Evolutionary conservation across 2,113 vertebrate species (phyloP).

Genomic region (Ochotona curzoniae): DNA sequence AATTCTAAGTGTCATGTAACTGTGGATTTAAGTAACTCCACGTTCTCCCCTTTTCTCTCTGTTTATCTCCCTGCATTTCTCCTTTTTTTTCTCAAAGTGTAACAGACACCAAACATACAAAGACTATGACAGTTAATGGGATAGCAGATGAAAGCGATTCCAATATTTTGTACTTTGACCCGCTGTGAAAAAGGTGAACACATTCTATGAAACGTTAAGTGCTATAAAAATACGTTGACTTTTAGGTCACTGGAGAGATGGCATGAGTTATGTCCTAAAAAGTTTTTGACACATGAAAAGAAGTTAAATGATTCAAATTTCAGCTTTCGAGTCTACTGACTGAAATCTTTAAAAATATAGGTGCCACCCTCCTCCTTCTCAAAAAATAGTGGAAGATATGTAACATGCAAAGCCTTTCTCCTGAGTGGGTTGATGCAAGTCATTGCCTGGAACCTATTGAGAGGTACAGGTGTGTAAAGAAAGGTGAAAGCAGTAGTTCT

Average conservation of each 20-base stretch:
- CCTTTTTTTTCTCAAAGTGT: not conserved
- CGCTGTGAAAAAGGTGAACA: conserved; percentile 57
- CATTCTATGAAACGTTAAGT: conserved; percentile 45
- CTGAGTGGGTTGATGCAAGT: conserved; percentile 39
- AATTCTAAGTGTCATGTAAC: not conserved
- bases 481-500: conserved; percentile 60
- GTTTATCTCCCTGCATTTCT: not conserved
- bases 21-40: not conserved
- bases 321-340: conserved; percentile 28
- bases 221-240: conserved; percentile 57
- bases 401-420: conserved; percentile 53
- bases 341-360: conserved; percentile 31
- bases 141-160: conserved; percentile 34
- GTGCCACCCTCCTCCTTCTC: conserved; percentile 52
- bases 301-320: conserved; percentile 69
- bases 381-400: conserved; percentile 24
- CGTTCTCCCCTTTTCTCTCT: not conserved
- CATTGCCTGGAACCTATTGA: conserved; percentile 60
- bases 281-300: conserved; percentile 18
- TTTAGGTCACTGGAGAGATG: conserved; percentile 45
- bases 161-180: conserved; percentile 13
- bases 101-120: not conserved
- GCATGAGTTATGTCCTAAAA: conserved; percentile 49
- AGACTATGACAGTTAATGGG: conserved; percentile 25
- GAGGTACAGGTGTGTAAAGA: not conserved